Conservation (phyloP, 2,113 vertebrate genomes). For the Bostrychus sinensis region DNA sequence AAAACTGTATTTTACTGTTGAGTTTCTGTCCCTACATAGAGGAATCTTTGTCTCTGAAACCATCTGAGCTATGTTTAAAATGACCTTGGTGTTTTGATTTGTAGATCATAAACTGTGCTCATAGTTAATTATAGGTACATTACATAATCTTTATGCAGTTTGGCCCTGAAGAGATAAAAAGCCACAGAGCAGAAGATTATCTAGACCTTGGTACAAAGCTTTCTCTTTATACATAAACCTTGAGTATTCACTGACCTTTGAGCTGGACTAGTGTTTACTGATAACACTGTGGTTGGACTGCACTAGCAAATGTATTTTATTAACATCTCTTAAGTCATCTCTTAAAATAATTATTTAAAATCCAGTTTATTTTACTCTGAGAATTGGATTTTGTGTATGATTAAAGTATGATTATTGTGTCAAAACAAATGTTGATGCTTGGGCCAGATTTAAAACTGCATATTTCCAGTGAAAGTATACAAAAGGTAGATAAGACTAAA, state of each 20-base stretch:
- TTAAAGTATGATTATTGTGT: no score
- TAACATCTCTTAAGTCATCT: no score
- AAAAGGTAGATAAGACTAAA: no score
- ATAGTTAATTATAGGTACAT: slow-evolving; percentile 19
- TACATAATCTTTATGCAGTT: slow-evolving; percentile 8
- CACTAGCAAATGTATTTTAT: no score
- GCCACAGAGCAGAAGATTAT: slow-evolving; percentile 9
- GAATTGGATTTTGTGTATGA: no score
- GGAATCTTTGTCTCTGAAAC: not conserved
- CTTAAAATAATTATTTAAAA: no score
- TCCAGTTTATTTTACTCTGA: no score
- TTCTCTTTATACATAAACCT: slow-evolving; percentile 17
- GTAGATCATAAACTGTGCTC: slow-evolving; percentile 4
- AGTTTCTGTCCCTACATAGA: slow-evolving; percentile 4
- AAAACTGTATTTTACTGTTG: not conserved
- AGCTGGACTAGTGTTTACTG: not conserved
- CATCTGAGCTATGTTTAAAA: slow-evolving; percentile 10
- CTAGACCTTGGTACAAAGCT: slow-evolving; percentile 9
- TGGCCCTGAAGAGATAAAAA: slow-evolving; percentile 22
- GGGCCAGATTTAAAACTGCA: no score
- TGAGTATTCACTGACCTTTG: slow-evolving; percentile 23
- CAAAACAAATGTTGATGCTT: no score
- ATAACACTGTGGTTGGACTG: not conserved
- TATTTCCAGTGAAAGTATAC: no score
- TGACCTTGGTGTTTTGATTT: slow-evolving; percentile 28